Evolutionary conservation across 2,113 vertebrate genomes (phyloP).

Genomic region (Recurvirostra avosetta): DNA sequence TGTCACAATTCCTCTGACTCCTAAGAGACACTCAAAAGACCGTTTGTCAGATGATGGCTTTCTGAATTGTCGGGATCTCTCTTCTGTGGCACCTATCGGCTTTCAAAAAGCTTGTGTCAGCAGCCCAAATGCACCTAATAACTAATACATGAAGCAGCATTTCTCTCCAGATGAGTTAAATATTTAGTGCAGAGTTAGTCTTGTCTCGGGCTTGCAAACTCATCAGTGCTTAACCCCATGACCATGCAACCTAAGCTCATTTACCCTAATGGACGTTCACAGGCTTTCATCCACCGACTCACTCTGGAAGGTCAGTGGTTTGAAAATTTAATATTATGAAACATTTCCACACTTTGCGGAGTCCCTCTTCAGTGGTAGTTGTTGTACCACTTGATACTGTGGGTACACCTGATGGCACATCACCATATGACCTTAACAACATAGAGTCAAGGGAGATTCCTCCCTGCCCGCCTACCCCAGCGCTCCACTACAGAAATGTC

Average conservation of each 20-base stretch:
- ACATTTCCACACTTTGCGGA: not conserved
- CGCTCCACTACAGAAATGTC: no score
- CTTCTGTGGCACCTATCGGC: not conserved
- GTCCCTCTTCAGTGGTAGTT: not conserved
- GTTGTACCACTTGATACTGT: not conserved
- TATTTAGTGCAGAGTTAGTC: not conserved
- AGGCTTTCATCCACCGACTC: not conserved
- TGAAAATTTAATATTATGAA: not conserved
- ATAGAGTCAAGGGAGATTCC: not conserved
- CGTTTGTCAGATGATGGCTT: not conserved
- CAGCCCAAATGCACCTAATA: not conserved
- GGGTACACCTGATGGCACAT: not conserved
- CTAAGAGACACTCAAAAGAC: not conserved
- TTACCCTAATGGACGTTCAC: not conserved
- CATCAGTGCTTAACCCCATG: not conserved
- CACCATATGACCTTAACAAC: not conserved
- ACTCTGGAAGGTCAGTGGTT: not conserved
- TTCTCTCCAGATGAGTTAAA: constrained; percentile 3
- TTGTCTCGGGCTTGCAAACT: not conserved
- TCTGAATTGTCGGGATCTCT: not conserved
- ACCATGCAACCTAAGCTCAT: not conserved
- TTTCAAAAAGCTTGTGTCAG: constrained; percentile 45
- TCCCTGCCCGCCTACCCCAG: not conserved
- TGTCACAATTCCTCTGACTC: not conserved
- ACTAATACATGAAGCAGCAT: not conserved